These are phyloP conservation scores for Zoanthus gigantus DNA, from an alignment of 92 coral and sea anemone genomes.

Conservation along the genomic window DNA sequence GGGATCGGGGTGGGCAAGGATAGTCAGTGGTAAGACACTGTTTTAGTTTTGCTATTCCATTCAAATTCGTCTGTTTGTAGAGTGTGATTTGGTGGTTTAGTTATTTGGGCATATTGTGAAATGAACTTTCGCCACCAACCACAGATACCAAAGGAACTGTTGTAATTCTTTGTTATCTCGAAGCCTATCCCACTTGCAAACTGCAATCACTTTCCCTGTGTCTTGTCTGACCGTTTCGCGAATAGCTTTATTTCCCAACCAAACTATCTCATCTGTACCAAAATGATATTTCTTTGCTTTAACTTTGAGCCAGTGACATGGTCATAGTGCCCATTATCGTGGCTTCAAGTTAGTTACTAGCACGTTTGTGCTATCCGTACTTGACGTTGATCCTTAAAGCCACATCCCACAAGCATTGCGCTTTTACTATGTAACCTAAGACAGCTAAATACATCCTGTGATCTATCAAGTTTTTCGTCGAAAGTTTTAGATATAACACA, in stretches of 20 bases:
- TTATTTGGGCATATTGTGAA: conserved; percentile 38
- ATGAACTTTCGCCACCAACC: conserved; percentile 55
- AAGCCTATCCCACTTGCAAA: conserved; percentile 40
- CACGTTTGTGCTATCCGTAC: too few species aligned
- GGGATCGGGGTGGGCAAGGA: conserved; percentile 41
- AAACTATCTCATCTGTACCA: conserved; percentile 31
- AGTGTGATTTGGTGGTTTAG: conserved; percentile 36
- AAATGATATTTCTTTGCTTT: conserved; percentile 50
- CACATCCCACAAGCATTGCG: too few species aligned
- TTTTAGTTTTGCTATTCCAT: conserved; percentile 45
- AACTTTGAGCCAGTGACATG: conserved; percentile 37
- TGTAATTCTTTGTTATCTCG: conserved; percentile 55
- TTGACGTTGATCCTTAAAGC: too few species aligned
- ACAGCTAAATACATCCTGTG: conserved; percentile 33
- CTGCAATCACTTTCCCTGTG: conserved; percentile 36
- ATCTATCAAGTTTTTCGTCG: conserved; percentile 47
- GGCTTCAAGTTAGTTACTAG: too few species aligned
- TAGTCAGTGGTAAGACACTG: background rate
- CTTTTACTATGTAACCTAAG: background rate
- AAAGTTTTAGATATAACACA: conserved; percentile 52
- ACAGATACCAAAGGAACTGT: conserved; percentile 50
- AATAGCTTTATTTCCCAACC: conserved; percentile 46
- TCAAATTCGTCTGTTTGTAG: conserved; percentile 53
- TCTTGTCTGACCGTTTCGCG: conserved; percentile 34
- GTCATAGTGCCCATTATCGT: too few species aligned